Base-by-base conservation (phyloP, 2,888 invertebrate genomes). In the Nemurella pictetii region DNA sequence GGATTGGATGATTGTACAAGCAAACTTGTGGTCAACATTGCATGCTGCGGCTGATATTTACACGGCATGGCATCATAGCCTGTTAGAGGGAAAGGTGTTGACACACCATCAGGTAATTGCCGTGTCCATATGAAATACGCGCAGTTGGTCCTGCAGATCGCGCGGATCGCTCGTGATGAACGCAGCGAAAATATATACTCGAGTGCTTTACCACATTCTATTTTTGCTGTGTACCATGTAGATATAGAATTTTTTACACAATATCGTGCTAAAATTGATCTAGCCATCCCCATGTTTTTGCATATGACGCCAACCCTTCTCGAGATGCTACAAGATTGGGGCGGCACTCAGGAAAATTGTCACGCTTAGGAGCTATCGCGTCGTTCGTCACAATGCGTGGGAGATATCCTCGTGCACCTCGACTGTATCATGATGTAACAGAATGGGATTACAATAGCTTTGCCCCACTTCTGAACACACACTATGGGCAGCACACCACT, bases 391-490 rank as follows among this genome's bases (percentile, higher is more conserved):
- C 55, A 55, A 55, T 55, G 55, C 55, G 55, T 55, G 9, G 15
- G 20, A 20, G 55, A 7, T 15, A 12, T 20, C 15, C 5, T 20
- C 55, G 55, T n/a, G n/a, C n/a, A n/a, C n/a, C n/a, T n/a, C n/a
- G n/a, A n/a, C 55, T 55, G 55, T 55, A 55, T 55, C 30, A 78
- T 30, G 30, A 12, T 15, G n/a, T 30, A 29, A 78, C 29, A 27
- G 55, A 55, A 82, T 82, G 82, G 55, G 82, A 82, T 82, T 72
- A 82, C 82, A 82, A 82, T 82, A 72, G 82, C n/a, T 72, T 20
- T 28, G 82, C 82, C 29, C 82, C 82, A 82, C 80, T 81, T 35
- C 32, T 35, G 35, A 81, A 81, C 29, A 20, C 20, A 55, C 55
- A 55, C 55, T 2, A 12, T 3, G 4, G 55, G 9, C 55, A 55